These are phyloP conservation scores for Andricus quercusramuli DNA, from an alignment of 2,888 invertebrate genomes.

Conservation along the genomic window DNA sequence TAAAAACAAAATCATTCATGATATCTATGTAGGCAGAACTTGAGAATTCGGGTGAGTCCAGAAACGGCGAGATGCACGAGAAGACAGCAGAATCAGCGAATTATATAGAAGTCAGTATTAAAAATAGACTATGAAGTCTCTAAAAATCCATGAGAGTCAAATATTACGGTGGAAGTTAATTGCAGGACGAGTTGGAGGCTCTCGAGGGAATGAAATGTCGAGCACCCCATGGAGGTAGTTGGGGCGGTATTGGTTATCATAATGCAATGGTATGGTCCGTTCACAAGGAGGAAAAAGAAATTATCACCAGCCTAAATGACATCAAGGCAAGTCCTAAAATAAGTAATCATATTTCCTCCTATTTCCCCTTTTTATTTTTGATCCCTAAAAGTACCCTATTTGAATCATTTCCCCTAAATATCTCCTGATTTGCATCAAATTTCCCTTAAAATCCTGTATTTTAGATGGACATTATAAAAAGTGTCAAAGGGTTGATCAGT, in stretches of 20 bases:
- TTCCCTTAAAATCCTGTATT: not conserved
- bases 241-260: slow-evolving; percentile 89
- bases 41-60: no score
- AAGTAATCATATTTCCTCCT: no score
- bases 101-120: slow-evolving; percentile 76
- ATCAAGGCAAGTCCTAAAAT: slow-evolving; percentile 80
- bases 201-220: slow-evolving; percentile 92
- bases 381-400: no score
- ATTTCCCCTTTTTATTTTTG: no score
- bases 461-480: no score
- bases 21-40: slow-evolving; percentile 45
- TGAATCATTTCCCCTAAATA: no score
- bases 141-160: slow-evolving; percentile 77
- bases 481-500: no score
- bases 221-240: slow-evolving; percentile 89
- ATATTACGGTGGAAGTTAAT: slow-evolving; percentile 72
- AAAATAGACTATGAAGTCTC: slow-evolving; percentile 55
- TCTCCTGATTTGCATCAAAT: no score
- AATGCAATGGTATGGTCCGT: slow-evolving; percentile 92
- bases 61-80: no score
- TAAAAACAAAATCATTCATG: not conserved
- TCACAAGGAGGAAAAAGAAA: slow-evolving; percentile 79
- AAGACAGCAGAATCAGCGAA: slow-evolving; percentile 50
- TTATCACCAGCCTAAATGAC: slow-evolving; percentile 81
- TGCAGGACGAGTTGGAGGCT: slow-evolving; percentile 83